Conservation (phyloP, 2,888 invertebrate species). For the Bhutanitis thaidina region DNA sequence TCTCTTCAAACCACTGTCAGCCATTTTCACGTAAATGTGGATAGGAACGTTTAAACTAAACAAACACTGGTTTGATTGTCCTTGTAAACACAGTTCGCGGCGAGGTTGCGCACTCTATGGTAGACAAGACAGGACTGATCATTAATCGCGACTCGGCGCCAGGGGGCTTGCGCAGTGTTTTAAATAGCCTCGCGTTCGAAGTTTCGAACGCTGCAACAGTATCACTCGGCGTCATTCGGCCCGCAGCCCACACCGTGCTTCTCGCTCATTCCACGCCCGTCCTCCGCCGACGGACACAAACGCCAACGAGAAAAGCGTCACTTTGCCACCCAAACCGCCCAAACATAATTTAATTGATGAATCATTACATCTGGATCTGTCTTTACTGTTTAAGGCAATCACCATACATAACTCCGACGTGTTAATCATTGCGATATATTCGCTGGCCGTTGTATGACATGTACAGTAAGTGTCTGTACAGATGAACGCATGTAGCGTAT, state of each 20-base stretch:
- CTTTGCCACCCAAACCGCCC: constrained; percentile 39
- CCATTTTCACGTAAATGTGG: constrained; percentile 81
- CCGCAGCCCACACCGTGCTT: constrained; percentile 77
- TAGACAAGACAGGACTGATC: constrained; percentile 76
- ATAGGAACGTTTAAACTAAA: constrained; percentile 61
- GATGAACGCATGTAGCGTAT: not conserved
- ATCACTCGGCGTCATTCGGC: constrained; percentile 66
- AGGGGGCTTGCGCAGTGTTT: constrained; percentile 79
- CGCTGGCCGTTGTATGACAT: constrained; percentile 12
- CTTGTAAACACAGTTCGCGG: constrained; percentile 71
- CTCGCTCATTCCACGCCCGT: constrained; percentile 73
- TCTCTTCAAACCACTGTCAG: constrained; percentile 90
- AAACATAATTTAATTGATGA: constrained; percentile 63
- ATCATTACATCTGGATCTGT: constrained; percentile 61
- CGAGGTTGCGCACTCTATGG: constrained; percentile 62
- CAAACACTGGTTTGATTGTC: constrained; percentile 64
- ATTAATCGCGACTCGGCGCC: constrained; percentile 77
- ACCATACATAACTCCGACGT: constrained; percentile 25
- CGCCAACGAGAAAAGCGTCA: constrained; percentile 18
- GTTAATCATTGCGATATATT: constrained; percentile 28
- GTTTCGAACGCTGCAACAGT: constrained; percentile 56
- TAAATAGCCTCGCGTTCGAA: constrained; percentile 78
- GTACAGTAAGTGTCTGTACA: constrained; percentile 1
- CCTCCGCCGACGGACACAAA: constrained; percentile 13
- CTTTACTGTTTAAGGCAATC: constrained; percentile 62